phyloP scores from a whole-genome alignment of 2,113 vertebrate genomes.

The Upupa epops region DNA sequence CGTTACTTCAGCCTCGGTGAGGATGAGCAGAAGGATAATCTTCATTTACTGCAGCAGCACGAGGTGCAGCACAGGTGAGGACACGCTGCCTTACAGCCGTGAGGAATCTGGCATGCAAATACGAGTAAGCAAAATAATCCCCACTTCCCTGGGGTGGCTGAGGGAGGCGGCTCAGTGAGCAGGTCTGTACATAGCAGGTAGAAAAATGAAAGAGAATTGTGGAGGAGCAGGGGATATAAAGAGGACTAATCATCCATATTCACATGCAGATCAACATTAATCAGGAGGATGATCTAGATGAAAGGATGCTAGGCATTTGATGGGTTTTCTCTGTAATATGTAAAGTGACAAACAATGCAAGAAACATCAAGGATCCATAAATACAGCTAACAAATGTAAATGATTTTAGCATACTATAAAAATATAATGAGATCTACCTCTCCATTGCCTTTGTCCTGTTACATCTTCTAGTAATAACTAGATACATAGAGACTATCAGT shows the following conservation, averaged over 20 bases:
- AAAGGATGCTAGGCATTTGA: neutral
- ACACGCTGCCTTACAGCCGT: neutral
- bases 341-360: neutral
- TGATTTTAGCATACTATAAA: slow-evolving; percentile 26
- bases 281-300: neutral
- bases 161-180: neutral
- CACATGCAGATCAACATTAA: neutral
- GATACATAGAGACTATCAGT: neutral
- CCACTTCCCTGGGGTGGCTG: neutral
- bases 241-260: neutral
- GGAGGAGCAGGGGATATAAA: neutral
- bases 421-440: neutral
- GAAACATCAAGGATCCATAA: neutral
- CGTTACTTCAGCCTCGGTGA: neutral
- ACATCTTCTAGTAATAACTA: neutral
- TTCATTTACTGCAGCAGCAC: neutral
- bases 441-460: neutral
- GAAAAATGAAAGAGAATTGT: neutral
- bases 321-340: neutral
- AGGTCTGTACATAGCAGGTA: neutral
- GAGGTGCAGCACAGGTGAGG: neutral
- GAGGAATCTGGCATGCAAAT: neutral
- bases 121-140: neutral
- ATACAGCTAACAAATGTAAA: slow-evolving; percentile 6
- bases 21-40: neutral